phyloP scores from a whole-genome alignment of 2,888 invertebrate species.

The Volucella bombylans region DNA sequence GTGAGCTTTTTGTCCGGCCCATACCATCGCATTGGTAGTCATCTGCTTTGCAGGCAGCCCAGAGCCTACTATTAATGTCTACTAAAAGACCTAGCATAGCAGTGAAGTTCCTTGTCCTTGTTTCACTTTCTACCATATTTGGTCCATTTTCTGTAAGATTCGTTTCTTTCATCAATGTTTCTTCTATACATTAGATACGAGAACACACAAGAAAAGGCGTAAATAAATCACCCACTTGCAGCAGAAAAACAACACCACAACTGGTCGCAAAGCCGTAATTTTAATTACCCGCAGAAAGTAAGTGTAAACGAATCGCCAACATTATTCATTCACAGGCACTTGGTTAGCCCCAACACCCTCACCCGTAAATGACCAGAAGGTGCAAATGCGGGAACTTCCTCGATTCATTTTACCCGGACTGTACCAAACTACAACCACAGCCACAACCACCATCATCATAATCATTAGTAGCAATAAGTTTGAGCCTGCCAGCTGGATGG shows the following conservation, averaged over 20 bases:
- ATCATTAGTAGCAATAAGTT: constrained; percentile 42
- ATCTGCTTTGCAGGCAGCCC: too few relatives aligned
- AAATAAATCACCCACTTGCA: constrained; percentile 24
- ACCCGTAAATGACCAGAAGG: constrained; percentile 27
- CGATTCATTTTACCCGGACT: background rate
- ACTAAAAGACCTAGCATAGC: too few relatives aligned
- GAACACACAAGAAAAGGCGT: too few relatives aligned
- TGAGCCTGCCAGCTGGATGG: constrained; percentile 10
- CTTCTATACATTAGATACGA: too few relatives aligned
- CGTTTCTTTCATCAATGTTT: too few relatives aligned
- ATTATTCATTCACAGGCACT: constrained; percentile 45
- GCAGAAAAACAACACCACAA: constrained; percentile 14
- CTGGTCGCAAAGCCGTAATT: constrained; percentile 14
- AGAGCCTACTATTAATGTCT: too few relatives aligned
- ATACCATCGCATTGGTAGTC: too few relatives aligned
- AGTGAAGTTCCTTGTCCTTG: too few relatives aligned
- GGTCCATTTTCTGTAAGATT: too few relatives aligned
- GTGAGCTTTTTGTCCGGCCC: too few relatives aligned
- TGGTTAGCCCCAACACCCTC: constrained; percentile 51
- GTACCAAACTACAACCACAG: background rate
- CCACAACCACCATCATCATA: constrained; percentile 27
- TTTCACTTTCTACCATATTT: too few relatives aligned
- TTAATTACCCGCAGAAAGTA: constrained; percentile 67
- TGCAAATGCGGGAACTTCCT: constrained; percentile 38
- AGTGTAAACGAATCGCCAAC: constrained; percentile 43